Evolutionary conservation across 2,797 vertebrate species (phyloP), one percentile per base, ranked within the genome.

Genomic region (Epinephelus coioides): DNA sequence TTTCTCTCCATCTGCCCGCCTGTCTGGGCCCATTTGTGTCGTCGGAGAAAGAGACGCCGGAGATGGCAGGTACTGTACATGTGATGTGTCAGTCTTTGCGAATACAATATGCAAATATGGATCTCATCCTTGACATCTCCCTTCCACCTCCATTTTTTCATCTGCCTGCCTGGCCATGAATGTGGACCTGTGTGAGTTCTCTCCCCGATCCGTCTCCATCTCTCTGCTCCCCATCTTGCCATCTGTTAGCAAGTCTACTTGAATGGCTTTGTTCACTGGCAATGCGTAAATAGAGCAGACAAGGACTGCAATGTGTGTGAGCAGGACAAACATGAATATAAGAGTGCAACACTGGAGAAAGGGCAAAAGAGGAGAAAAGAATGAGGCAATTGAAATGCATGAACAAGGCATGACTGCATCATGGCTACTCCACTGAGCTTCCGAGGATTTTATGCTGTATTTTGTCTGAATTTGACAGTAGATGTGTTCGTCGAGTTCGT

Each of bases 161-260:
- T 78, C 73, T 79, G 51, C 6, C 44, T 65, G 56, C 60, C 49
- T 61, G 38, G 38, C 30, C 59, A 23, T 43, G 21, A 61, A 50
- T 73, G 73, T 30, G 54, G 56, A 76, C 69, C 67, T 54, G 53
- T 50, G 69, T 12, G 53, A 84, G 69, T 72, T 80, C 23, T 73
- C 43, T 19, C 15, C 27, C n/a, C 40, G 84, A 60, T 73, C 76
- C 1, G 10, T 61, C 65, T 64, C 62, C 43, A 43, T 69, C 74
- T 81, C 51, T 55, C 59, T 61, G 44, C 54, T 84, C 40, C 18
- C 38, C 18, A 44, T 59, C 55, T 65, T 59, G 70, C 86, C 83
- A 88, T 92, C 90, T 91, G 87, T 87, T 81, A 54, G 76, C 81
- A 71, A 1, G 21, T 87, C 82, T 71, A 61, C 69, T 74, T 25